Evolutionary conservation across 1,140 invertebrate genomes (phyloP).

Genomic region (Drosophila ercepeae): DNA sequence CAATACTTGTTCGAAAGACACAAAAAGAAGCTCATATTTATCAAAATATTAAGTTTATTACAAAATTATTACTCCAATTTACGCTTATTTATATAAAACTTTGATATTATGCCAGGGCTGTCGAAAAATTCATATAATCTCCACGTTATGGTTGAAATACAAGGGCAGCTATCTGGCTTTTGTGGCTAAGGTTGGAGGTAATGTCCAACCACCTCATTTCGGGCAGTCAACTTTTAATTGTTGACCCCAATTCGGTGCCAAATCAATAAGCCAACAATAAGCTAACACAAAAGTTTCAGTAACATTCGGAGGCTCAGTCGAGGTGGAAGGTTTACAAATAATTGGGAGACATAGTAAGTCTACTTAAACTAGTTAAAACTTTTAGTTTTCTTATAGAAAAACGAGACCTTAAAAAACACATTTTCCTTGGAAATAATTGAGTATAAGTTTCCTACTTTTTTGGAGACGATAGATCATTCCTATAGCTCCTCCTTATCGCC

Average conservation of each 20-base stretch:
- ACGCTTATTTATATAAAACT: background rate
- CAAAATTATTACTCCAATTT: background rate
- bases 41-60: background rate
- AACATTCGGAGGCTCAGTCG: slow-evolving; percentile 30
- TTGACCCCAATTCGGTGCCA: slow-evolving; percentile 27
- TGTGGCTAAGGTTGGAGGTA: background rate
- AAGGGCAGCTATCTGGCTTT: slow-evolving; percentile 1
- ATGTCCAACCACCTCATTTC: background rate
- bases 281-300: slow-evolving; percentile 31
- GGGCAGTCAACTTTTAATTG: slow-evolving; percentile 44
- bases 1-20: no score
- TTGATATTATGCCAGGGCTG: background rate
- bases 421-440: slow-evolving; percentile 1
- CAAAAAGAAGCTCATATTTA: slow-evolving; percentile 10
- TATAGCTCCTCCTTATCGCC: slow-evolving; percentile 61
- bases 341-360: slow-evolving; percentile 39
- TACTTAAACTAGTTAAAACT: slow-evolving; percentile 34
- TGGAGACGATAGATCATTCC: no score
- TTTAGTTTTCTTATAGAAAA: slow-evolving; percentile 18
- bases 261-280: slow-evolving; percentile 37
- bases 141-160: background rate
- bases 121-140: background rate
- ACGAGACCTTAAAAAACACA: background rate
- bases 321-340: slow-evolving; percentile 37
- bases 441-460: background rate